Percentiles rank a stretch among this genome's conserved stretches.
Conservation (phyloP, 1,140 invertebrate species). For the Pentalonia nigronervosa region DNA sequence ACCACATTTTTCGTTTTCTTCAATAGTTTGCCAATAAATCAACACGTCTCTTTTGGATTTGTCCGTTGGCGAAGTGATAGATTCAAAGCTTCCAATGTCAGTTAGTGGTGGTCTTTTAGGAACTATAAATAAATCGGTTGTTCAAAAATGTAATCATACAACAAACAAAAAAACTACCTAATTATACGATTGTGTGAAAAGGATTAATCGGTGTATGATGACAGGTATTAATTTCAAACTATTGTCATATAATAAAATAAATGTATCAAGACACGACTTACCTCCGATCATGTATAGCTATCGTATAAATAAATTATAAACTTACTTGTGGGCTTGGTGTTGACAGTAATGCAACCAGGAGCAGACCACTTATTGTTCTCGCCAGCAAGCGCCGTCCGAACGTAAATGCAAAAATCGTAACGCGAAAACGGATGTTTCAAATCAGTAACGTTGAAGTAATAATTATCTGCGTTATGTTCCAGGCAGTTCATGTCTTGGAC, state of each 20-base stretch:
- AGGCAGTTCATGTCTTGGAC: not conserved
- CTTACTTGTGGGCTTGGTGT: conserved; percentile 69
- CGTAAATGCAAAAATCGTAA: conserved; percentile 74
- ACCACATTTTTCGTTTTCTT: conserved; percentile 70
- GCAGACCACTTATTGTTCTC: conserved; percentile 71
- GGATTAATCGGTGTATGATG: not conserved
- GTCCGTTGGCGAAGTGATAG: conserved; percentile 63
- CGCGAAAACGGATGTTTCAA: conserved; percentile 72
- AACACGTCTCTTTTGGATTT: conserved; percentile 67
- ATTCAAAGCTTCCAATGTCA: conserved; percentile 73
- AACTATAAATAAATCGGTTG: conserved; percentile 60
- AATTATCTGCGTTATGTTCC: not conserved
- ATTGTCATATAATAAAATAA: not conserved
- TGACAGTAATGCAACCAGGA: conserved; percentile 67
- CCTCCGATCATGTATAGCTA: not conserved
- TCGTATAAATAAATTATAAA: conserved; percentile 42
- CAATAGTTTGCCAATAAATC: conserved; percentile 76
- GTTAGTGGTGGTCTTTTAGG: conserved; percentile 71
- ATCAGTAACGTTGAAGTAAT: conserved; percentile 67
- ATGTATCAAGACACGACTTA: not conserved
- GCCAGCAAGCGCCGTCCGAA: conserved; percentile 67
- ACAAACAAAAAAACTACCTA: not conserved
- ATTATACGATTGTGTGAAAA: not conserved
- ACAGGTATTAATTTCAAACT: too few relatives aligned
- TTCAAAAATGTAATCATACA: not conserved